A percentile compares a stretch with the other conserved stretches of the same genome.
Evolutionary conservation across 2,797 vertebrate species (phyloP).

Genomic region (Miichthys miiuy): DNA sequence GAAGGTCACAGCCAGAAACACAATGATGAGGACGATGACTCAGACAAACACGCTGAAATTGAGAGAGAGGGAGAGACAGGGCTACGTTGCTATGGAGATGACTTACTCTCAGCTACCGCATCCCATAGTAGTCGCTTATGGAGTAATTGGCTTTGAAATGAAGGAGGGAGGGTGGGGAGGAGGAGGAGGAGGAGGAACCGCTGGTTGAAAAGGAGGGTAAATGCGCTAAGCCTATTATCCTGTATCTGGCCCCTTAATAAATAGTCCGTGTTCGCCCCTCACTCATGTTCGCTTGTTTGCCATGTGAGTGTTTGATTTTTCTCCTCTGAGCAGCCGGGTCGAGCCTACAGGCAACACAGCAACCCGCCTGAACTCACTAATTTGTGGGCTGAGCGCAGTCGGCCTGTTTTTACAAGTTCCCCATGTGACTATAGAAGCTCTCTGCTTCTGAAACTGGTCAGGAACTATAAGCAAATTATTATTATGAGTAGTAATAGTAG

Average conservation of each 20-base stretch:
- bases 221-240: conserved; percentile 73
- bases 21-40: conserved; percentile 67
- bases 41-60: conserved; percentile 58
- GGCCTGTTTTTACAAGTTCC: conserved; percentile 58
- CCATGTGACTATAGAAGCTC: conserved; percentile 49
- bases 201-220: conserved; percentile 67
- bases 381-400: conserved; percentile 61
- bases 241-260: conserved; percentile 58
- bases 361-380: conserved; percentile 61
- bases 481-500: neutral
- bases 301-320: conserved; percentile 65
- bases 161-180: conserved; percentile 31
- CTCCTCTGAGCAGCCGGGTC: conserved; percentile 57
- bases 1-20: conserved; percentile 71
- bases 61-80: conserved; percentile 48
- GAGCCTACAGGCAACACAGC: conserved; percentile 55
- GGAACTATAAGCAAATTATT: conserved; percentile 18
- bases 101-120: conserved; percentile 67
- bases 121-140: conserved; percentile 60
- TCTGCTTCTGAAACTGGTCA: conserved; percentile 26
- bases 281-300: conserved; percentile 56
- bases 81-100: conserved; percentile 77
- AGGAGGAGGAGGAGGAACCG: conserved; percentile 15
- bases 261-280: conserved; percentile 39
- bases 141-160: conserved; percentile 75